These are phyloP conservation scores for Sardina pilchardus DNA, from an alignment of 2,113 vertebrate genomes.

Conservation along the genomic window DNA sequence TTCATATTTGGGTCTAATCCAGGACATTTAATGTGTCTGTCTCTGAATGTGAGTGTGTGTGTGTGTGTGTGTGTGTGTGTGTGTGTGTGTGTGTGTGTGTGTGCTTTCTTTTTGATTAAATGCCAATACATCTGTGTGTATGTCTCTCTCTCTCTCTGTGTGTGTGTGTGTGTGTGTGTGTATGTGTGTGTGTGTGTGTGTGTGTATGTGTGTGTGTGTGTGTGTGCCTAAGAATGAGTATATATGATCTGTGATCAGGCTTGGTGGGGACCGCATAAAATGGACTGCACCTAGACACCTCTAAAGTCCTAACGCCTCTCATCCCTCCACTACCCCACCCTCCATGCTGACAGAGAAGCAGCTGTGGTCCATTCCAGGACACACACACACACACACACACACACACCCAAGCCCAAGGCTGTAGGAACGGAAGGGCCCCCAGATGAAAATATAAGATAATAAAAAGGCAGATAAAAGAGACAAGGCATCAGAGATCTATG, in stretches of 20 bases:
- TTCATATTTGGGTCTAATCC: background rate
- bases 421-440: background rate
- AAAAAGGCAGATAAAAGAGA: background rate
- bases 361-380: background rate
- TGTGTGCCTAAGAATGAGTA: background rate
- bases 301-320: background rate
- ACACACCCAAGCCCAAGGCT: background rate
- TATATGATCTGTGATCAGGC: background rate
- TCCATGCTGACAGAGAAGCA: background rate
- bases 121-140: no score
- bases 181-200: background rate
- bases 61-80: background rate
- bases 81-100: constrained; percentile 5
- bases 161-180: background rate
- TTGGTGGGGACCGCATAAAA: background rate
- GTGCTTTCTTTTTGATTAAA: no score
- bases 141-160: no score
- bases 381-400: background rate
- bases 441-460: background rate
- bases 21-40: background rate
- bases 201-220: background rate
- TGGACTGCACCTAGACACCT: background rate
- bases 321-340: background rate
- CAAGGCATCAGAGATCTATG: background rate
- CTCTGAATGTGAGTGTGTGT: background rate